phyloP scores from a whole-genome alignment of 2,888 invertebrate species.

The Drosophila silvestris region DNA sequence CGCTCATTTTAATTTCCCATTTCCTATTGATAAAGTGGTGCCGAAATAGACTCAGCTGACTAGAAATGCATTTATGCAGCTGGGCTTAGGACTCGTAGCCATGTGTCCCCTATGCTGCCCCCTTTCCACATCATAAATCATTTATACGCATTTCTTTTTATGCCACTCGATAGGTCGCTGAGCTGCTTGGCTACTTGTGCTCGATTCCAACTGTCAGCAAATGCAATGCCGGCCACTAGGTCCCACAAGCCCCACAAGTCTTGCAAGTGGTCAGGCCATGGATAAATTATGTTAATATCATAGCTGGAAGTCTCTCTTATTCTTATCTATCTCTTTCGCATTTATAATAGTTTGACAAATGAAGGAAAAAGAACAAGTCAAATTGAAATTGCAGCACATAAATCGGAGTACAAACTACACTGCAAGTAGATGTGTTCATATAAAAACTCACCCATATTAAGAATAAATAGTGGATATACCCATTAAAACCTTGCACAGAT shows the following conservation, averaged over 20 bases:
- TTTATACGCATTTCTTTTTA: slow-evolving; percentile 66
- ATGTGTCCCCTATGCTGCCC: not conserved
- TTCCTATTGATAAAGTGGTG: slow-evolving; percentile 32
- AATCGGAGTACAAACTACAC: slow-evolving; percentile 10
- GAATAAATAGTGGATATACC: not conserved
- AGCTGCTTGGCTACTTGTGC: slow-evolving; percentile 38
- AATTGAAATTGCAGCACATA: not conserved
- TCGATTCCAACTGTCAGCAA: slow-evolving; percentile 35
- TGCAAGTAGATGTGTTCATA: not conserved
- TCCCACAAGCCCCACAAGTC: slow-evolving; percentile 43
- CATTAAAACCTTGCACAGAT: not conserved
- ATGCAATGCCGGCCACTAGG: slow-evolving; percentile 40
- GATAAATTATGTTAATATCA: slow-evolving; percentile 77
- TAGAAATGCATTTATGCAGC: slow-evolving; percentile 58
- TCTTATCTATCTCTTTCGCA: slow-evolving; percentile 22
- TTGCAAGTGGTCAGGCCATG: slow-evolving; percentile 42
- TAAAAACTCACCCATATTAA: not conserved
- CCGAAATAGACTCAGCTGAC: slow-evolving; percentile 22
- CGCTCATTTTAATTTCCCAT: slow-evolving; percentile 10
- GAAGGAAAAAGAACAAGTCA: slow-evolving; percentile 45
- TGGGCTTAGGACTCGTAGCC: slow-evolving; percentile 3
- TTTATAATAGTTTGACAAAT: slow-evolving; percentile 70
- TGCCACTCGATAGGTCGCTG: slow-evolving; percentile 62
- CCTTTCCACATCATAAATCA: slow-evolving; percentile 66
- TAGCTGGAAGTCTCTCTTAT: slow-evolving; percentile 40